Evolutionary conservation across 2,888 invertebrate genomes (phyloP).

Genomic region (Drosophila kuntzei): DNA sequence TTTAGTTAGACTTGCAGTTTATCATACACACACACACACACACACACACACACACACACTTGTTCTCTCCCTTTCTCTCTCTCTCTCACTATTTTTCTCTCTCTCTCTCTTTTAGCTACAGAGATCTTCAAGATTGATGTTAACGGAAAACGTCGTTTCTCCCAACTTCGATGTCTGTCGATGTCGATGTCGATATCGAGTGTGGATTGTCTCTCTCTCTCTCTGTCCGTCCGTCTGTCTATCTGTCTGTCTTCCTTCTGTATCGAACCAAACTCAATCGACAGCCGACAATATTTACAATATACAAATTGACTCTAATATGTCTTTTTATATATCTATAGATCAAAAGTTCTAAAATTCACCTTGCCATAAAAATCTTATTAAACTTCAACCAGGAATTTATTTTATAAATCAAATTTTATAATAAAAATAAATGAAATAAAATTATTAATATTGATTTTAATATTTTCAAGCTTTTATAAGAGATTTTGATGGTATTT

Average conservation of each 20-base stretch:
- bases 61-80: slow-evolving; percentile 1
- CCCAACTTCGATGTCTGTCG: slow-evolving; percentile 47
- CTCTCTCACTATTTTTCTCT: not conserved
- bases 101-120: slow-evolving; percentile 18
- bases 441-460: too few relatives aligned
- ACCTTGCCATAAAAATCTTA: too few relatives aligned
- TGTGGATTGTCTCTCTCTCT: slow-evolving; percentile 37
- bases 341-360: too few relatives aligned
- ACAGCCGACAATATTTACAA: slow-evolving; percentile 40
- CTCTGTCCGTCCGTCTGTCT: slow-evolving; percentile 28
- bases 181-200: slow-evolving; percentile 52
- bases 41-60: slow-evolving; percentile 34
- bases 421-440: too few relatives aligned
- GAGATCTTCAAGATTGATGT: slow-evolving; percentile 84
- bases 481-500: too few relatives aligned
- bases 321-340: too few relatives aligned
- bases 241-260: slow-evolving; percentile 19
- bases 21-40: slow-evolving; percentile 65
- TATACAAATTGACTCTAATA: not conserved
- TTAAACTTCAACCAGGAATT: too few relatives aligned
- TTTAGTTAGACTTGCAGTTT: slow-evolving; percentile 84
- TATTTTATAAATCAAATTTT: too few relatives aligned
- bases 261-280: slow-evolving; percentile 12
- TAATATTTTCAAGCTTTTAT: too few relatives aligned
- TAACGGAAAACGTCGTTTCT: slow-evolving; percentile 84